Evolutionary conservation across 1,140 invertebrate species (phyloP), one percentile per base, ranked within the genome.

Genomic region (Lordiphosa stackelbergi): DNA sequence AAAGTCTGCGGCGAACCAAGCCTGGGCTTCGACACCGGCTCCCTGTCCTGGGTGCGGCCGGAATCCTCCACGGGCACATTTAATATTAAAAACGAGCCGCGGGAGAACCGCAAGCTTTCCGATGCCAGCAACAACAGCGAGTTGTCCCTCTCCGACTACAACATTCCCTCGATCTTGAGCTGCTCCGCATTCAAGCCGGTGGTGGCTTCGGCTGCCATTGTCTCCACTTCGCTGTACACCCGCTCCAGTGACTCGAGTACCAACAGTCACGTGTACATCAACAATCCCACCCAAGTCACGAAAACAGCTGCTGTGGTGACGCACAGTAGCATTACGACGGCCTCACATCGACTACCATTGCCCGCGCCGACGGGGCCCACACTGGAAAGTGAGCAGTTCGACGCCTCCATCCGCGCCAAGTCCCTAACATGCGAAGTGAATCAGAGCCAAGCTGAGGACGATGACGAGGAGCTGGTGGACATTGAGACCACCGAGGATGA

Each of bases 121-220:
- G 53, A 52, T 19, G 31, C 53, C 9, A n/a, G 13, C 3, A 55
- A 53, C 19, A 43, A 41, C 49, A 41, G n/a, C 1, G 59, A 71
- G 24, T 19, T 47, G 10, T 47, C 16, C 5, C 38, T 58, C 2
- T 42, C 54, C 0, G 61, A 83, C 37, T 81, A 61, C 8, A 72
- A 66, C 37, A 73, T 83, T 22, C 69, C 81, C 8, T 69, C 78
- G 16, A 61, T 85, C 19, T 28, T 85, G 7, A 85, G 52, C 28
- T 63, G 69, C 3, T 93, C 92, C 4, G 92, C 92, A n/a, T 93
- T 93, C 72, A 91, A 91, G 57, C 92, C 92, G 5, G 92, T 93
- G n/a, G 62, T 71, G 5, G 61, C 66, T 13, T 71, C 79, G 4
- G 59, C 72, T 8, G 66, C 78, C 2, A 57, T 86, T 37, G 65